Evolutionary conservation across 2,113 vertebrate genomes (phyloP), one percentile per base, ranked within the genome.

Genomic region (Irena cyanogastra): DNA sequence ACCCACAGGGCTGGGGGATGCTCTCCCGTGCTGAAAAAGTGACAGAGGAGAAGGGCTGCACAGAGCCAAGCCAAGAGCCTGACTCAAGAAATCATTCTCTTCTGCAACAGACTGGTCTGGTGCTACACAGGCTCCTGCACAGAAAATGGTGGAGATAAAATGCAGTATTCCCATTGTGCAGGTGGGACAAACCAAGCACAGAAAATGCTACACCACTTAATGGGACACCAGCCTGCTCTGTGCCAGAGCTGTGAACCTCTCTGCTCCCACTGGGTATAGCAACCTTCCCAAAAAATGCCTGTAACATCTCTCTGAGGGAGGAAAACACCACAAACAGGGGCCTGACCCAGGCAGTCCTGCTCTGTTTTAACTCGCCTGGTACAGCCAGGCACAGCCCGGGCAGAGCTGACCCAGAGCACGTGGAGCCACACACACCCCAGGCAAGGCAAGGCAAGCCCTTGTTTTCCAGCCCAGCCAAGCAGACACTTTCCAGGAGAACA

Each of bases 171-270:
- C 64, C 9, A 2, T 22, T 30, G 16, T 22, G 41, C 19, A 64
- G 49, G 49, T 3, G 10, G 22, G 33, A 54, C 33, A 35, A 47
- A 16, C 16, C 33, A 19, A 59, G 13, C 5, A 15, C 60, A 68
- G 76, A 76, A 47, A 30, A 75, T 1, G 0, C 13, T 26, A 37
- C 81, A 22, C 30, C 60, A 30, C 31, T 19, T 4, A 3, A 37
- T 3, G 0, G 0, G 68, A 42, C 4, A 9, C 27, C 90, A 85
- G 42, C 70, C 35, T 0, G 0, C 35, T 39, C 17, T 6, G 10
- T 0, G 5, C 22, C 63, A 65, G 66, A 69, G 41, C 50, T 41
- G 26, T 10, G 54, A 94, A 33, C 18, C 49, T 5, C 59, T n/a
- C 41, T 0, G 2, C 33, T 31, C 22, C 30, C 27, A 4, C 28